Conservation (phyloP, 2,797 vertebrate species). For the Gobio occitaniae region DNA sequence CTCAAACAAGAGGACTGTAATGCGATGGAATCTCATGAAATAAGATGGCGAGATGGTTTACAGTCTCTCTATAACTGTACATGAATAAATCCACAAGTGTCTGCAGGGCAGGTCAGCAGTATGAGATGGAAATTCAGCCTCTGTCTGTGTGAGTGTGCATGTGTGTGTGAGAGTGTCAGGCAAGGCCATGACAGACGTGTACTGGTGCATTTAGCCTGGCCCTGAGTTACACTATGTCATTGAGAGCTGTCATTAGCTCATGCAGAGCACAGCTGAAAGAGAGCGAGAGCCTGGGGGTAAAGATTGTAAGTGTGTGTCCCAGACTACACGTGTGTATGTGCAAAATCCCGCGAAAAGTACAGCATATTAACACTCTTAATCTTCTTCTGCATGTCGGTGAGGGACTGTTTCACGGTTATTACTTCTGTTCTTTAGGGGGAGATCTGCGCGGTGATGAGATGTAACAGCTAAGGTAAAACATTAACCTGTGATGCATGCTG, state of each 20-base stretch:
- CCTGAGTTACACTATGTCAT: slow-evolving; percentile 65
- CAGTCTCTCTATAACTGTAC: slow-evolving; percentile 41
- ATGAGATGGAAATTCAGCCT: slow-evolving; percentile 50
- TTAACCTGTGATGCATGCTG: slow-evolving; percentile 58
- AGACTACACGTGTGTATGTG: slow-evolving; percentile 47
- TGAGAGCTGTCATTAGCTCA: slow-evolving; percentile 64
- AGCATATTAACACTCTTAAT: slow-evolving; percentile 68
- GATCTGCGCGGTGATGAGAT: slow-evolving; percentile 61
- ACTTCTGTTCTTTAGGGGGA: slow-evolving; percentile 66
- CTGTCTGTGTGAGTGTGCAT: slow-evolving; percentile 13
- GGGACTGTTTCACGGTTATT: slow-evolving; percentile 66
- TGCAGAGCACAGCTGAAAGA: slow-evolving; percentile 64
- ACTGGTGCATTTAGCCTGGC: slow-evolving; percentile 60
- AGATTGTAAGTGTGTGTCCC: slow-evolving; percentile 40
- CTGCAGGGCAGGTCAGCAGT: slow-evolving; percentile 60
- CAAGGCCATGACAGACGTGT: slow-evolving; percentile 57
- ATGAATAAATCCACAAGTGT: slow-evolving; percentile 57
- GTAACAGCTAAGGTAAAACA: slow-evolving; percentile 65
- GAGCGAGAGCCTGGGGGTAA: slow-evolving; percentile 57
- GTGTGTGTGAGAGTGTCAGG: slow-evolving; percentile 43
- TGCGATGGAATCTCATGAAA: slow-evolving; percentile 46
- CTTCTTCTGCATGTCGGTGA: slow-evolving; percentile 63
- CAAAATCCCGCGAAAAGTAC: slow-evolving; percentile 58
- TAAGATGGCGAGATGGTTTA: slow-evolving; percentile 55
- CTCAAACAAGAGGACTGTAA: slow-evolving; percentile 54